Evolutionary conservation across 2,113 vertebrate genomes (phyloP).

Genomic region (Microtus pennsylvanicus): DNA sequence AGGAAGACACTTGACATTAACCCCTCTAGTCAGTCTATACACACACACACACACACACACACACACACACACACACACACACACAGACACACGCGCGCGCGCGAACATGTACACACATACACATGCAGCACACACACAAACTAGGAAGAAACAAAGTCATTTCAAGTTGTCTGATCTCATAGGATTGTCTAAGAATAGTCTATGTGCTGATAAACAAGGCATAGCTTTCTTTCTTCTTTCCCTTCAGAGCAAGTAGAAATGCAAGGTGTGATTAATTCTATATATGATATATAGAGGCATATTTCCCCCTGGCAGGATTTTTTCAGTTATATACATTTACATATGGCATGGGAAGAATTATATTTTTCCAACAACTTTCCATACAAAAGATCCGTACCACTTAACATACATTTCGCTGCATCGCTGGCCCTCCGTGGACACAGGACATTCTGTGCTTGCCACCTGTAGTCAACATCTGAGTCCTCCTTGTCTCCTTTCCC

Average conservation of each 20-base stretch:
- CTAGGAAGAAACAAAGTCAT: not conserved
- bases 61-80: not conserved
- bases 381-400: not conserved
- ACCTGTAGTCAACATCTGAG: slow-evolving; percentile 25
- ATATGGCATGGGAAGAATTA: not conserved
- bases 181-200: not conserved
- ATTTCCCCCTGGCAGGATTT: not conserved
- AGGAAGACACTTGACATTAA: not conserved
- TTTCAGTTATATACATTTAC: not conserved
- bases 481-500: not conserved
- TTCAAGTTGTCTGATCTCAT: not conserved
- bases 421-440: not conserved
- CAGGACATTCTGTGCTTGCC: not conserved
- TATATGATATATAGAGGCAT: not conserved
- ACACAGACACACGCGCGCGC: too few species aligned
- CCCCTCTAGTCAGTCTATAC: not conserved
- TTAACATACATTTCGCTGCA: not conserved
- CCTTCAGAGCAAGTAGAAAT: not conserved
- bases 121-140: not conserved
- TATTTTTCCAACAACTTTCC: not conserved
- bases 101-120: too few species aligned
- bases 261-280: not conserved
- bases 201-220: not conserved
- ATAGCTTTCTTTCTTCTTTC: not conserved
- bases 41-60: too few species aligned